Conservation (phyloP, 2,797 vertebrate species). For the Chloroceryle amazona region DNA sequence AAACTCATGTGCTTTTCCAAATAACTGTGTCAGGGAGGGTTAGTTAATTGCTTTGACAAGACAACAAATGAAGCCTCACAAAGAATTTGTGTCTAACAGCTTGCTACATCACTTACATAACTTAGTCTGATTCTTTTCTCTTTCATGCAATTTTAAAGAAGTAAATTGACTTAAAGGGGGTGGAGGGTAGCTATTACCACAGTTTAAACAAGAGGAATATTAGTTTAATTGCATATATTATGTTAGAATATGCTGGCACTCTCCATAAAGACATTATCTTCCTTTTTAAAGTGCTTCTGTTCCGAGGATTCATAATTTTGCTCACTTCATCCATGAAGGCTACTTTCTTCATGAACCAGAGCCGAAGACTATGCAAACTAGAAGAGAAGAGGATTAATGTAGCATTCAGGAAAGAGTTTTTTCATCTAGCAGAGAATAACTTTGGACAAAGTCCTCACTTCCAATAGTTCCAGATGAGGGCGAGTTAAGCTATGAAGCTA, state of each 20-base stretch:
- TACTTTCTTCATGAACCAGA: background rate
- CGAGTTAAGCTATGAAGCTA: background rate
- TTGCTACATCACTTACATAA: background rate
- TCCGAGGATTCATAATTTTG: background rate
- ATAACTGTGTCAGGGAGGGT: background rate
- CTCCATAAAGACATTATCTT: background rate
- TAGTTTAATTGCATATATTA: conserved; percentile 6
- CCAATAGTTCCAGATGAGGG: background rate
- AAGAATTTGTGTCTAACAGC: background rate
- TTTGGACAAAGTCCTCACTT: background rate
- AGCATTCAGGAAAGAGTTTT: background rate
- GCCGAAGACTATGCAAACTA: background rate
- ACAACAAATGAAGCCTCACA: background rate
- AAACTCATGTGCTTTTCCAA: background rate
- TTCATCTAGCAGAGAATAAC: background rate
- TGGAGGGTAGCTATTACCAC: background rate
- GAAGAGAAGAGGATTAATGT: background rate
- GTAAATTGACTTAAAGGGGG: background rate
- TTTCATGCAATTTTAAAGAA: background rate
- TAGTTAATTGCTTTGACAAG: background rate
- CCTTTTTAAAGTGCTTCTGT: background rate
- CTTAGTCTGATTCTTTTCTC: background rate
- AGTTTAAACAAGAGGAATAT: conserved; percentile 14
- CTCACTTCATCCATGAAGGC: background rate
- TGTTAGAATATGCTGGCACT: background rate